phyloP scores from a whole-genome alignment of 2,888 invertebrate genomes.

The Eupithecia subfuscata region DNA sequence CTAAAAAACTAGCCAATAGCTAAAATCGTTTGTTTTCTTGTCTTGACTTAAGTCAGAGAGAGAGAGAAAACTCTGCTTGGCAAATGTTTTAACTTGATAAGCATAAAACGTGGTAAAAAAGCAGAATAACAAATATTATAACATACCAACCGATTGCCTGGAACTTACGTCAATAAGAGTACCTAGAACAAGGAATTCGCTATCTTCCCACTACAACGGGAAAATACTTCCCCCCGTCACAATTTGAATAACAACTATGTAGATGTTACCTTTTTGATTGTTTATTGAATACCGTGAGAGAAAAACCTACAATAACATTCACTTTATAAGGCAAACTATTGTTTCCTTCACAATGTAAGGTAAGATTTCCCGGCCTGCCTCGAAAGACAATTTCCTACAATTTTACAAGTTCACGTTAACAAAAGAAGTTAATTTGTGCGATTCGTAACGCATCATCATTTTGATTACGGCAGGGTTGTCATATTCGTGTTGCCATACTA shows the following conservation, averaged over 20 bases:
- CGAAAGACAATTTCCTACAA: slow-evolving; percentile 56
- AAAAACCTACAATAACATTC: slow-evolving; percentile 38
- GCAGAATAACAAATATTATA: background rate
- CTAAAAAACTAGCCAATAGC: too few relatives aligned
- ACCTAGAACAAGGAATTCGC: background rate
- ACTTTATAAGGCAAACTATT: slow-evolving; percentile 35
- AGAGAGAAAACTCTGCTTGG: background rate
- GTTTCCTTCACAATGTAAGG: slow-evolving; percentile 39
- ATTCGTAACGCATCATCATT: slow-evolving; percentile 75
- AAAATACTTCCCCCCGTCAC: background rate
- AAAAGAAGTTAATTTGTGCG: slow-evolving; percentile 70
- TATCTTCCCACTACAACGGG: slow-evolving; percentile 15
- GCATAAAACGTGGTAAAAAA: background rate
- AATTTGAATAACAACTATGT: slow-evolving; percentile 20
- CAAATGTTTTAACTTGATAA: background rate
- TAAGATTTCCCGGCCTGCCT: slow-evolving; percentile 45
- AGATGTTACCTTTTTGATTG: slow-evolving; percentile 27
- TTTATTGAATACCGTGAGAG: slow-evolving; percentile 43
- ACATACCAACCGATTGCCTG: background rate
- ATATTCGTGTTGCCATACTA: background rate
- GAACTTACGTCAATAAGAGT: background rate
- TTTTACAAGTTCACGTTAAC: slow-evolving; percentile 61
- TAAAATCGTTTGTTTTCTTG: too few relatives aligned
- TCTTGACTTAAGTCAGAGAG: too few relatives aligned
- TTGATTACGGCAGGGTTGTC: slow-evolving; percentile 57